Conservation (phyloP, 2,888 invertebrate genomes). For the Scaptomyza reducta region DNA sequence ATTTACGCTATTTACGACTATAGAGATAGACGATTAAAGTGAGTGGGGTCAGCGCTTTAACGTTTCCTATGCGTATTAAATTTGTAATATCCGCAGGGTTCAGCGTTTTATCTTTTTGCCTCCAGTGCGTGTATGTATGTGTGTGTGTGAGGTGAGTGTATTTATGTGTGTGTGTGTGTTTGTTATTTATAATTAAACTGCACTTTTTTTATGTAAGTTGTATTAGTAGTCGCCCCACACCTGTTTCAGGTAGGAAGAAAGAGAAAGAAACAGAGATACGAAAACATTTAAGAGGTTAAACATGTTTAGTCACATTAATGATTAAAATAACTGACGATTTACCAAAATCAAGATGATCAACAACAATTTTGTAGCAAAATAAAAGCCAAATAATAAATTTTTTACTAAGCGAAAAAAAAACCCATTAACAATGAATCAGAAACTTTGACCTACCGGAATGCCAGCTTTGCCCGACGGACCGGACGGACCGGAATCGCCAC, state of each 20-base stretch:
- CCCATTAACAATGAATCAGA: background rate
- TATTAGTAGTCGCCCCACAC: conserved; percentile 85
- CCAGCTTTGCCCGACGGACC: conserved; percentile 84
- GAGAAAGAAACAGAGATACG: conserved; percentile 45
- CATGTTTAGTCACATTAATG: conserved; percentile 68
- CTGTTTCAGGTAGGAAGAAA: conserved; percentile 81
- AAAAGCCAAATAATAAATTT: conserved; percentile 49
- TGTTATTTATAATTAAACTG: conserved; percentile 65
- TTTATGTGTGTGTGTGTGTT: conserved; percentile 27
- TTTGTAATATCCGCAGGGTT: conserved; percentile 41
- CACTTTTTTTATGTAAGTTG: conserved; percentile 59
- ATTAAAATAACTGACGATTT: conserved; percentile 20
- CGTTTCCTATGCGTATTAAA: conserved; percentile 34
- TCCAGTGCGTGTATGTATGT: conserved; percentile 25
- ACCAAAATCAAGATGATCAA: conserved; percentile 39
- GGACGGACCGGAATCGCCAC: conserved; percentile 83
- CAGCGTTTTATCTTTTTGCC: conserved; percentile 24
- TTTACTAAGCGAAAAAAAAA: conserved; percentile 26
- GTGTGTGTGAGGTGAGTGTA: conserved; percentile 28
- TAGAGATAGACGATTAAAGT: conserved; percentile 36
- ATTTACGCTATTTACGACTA: conserved; percentile 17
- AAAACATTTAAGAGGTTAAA: conserved; percentile 52
- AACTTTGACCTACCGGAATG: conserved; percentile 81
- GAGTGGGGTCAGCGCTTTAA: conserved; percentile 27
- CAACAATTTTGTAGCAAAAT: conserved; percentile 52